Evolutionary conservation across 2,888 invertebrate genomes (phyloP).

Genomic region (Mellilla xanthometata): DNA sequence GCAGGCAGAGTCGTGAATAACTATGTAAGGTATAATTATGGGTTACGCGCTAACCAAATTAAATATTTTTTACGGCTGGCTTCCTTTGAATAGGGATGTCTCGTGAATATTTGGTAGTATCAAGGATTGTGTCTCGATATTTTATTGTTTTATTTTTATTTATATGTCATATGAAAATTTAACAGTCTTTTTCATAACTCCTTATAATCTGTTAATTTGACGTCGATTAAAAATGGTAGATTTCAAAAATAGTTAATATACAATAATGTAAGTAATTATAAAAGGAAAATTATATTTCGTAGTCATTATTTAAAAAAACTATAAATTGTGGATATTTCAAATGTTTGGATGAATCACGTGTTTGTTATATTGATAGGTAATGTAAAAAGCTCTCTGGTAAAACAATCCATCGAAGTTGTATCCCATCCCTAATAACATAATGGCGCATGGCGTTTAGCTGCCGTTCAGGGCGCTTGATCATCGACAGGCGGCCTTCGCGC

Average conservation of each 20-base stretch:
- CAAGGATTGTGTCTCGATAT: slow-evolving; percentile 11
- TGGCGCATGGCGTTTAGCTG: slow-evolving; percentile 66
- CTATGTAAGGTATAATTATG: slow-evolving; percentile 62
- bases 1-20: slow-evolving; percentile 56
- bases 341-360: no score
- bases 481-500: slow-evolving; percentile 49
- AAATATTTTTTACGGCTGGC: slow-evolving; percentile 68
- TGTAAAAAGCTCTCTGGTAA: neutral
- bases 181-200: no score
- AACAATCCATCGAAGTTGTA: slow-evolving; percentile 15
- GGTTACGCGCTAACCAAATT: slow-evolving; percentile 66
- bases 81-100: slow-evolving; percentile 58
- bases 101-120: slow-evolving; percentile 26
- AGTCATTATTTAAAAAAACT: no score
- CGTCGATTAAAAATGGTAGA: no score
- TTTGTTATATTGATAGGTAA: neutral
- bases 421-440: slow-evolving; percentile 42
- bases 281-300: no score
- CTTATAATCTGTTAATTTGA: no score
- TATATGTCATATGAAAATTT: no score
- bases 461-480: slow-evolving; percentile 55
- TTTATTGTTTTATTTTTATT: slow-evolving; percentile 6
- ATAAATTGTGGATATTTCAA: no score
- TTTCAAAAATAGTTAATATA: no score
- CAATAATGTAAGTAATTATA: no score